Conservation (phyloP, 2,888 invertebrate genomes). For the Coelopa pilipes region DNA sequence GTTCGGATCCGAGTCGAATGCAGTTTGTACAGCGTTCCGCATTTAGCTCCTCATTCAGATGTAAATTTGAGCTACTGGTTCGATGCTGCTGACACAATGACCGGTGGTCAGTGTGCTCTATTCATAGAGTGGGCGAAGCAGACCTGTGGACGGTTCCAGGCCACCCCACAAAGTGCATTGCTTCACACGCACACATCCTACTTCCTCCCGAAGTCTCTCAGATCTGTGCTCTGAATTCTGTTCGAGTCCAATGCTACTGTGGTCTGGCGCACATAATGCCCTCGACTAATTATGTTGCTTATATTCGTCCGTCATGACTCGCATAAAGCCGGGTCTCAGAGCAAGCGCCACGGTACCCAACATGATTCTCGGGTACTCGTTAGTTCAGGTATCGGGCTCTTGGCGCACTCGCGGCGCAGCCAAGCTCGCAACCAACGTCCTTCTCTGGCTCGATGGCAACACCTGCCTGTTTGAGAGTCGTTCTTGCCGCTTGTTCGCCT, state of each 20-base stretch:
- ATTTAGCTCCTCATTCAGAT: too few relatives aligned
- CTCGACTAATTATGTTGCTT: background rate
- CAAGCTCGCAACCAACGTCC: background rate
- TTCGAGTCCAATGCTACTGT: background rate
- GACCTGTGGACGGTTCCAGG: too few relatives aligned
- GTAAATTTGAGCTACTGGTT: too few relatives aligned
- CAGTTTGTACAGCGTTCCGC: too few relatives aligned
- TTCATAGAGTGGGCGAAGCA: too few relatives aligned
- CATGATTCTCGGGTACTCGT: background rate
- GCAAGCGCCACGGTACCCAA: too few relatives aligned
- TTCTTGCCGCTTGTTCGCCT: conserved; percentile 1
- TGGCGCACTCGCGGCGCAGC: background rate
- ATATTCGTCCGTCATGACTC: conserved; percentile 10
- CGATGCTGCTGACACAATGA: too few relatives aligned
- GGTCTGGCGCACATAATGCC: conserved; percentile 8
- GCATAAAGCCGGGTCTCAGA: too few relatives aligned
- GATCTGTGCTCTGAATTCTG: background rate
- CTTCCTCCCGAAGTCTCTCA: background rate
- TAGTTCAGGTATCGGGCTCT: background rate
- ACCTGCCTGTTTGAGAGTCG: background rate
- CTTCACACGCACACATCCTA: too few relatives aligned
- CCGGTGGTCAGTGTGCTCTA: too few relatives aligned
- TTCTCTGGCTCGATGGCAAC: background rate
- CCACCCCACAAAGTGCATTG: too few relatives aligned
- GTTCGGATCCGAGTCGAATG: too few relatives aligned